A percentile compares a stretch with the other conserved stretches of the same genome.
Evolutionary conservation across 2,797 vertebrate species (phyloP).

Genomic region (Mycteria americana): DNA sequence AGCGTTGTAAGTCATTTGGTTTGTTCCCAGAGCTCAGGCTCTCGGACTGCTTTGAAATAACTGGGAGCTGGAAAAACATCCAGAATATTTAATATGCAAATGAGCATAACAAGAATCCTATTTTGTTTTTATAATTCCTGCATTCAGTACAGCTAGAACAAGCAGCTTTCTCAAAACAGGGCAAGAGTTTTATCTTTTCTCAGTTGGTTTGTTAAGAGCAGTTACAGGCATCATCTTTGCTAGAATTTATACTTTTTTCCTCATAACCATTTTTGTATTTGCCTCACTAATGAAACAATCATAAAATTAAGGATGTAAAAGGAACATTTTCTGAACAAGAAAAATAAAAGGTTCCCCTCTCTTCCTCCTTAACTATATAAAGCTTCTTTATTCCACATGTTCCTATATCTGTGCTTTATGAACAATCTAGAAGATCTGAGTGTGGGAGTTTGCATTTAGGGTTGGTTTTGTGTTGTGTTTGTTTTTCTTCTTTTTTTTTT

Average conservation of each 20-base stretch:
- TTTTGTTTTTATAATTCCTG: constrained; percentile 60
- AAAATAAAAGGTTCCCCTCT: neutral
- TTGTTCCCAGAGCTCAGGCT: constrained; percentile 56
- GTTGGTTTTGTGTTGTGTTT: neutral
- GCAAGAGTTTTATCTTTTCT: neutral
- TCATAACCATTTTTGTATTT: neutral
- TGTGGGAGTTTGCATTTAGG: neutral
- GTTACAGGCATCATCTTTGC: neutral
- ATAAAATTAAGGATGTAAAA: neutral
- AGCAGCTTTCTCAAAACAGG: constrained; percentile 26
- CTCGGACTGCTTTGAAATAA: constrained; percentile 51
- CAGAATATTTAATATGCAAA: constrained; percentile 59
- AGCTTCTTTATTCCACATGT: neutral
- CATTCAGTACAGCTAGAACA: constrained; percentile 7
- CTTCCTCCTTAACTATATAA: neutral
- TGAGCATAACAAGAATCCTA: constrained; percentile 29
- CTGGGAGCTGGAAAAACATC: constrained; percentile 52
- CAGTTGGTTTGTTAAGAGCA: neutral
- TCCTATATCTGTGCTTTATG: neutral
- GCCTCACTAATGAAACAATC: neutral
- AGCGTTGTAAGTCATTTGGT: neutral
- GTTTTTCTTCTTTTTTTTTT: neutral
- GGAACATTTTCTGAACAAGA: neutral
- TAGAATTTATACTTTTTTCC: neutral
- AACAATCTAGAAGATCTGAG: neutral